Conservation (phyloP, 2,888 invertebrate species). For the Eremobia ochroleuca region DNA sequence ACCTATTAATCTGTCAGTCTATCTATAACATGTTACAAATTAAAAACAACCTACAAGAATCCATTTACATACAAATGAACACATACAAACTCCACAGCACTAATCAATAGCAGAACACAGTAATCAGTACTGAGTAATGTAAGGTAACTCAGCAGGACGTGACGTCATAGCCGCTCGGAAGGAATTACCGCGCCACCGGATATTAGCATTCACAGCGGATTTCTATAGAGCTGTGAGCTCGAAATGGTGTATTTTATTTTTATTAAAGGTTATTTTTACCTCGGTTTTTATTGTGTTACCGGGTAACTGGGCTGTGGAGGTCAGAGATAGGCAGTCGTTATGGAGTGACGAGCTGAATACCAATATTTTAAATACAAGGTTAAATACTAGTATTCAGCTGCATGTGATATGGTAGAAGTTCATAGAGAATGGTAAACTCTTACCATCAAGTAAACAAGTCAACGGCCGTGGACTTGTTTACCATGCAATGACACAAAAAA, state of each 20-base stretch:
- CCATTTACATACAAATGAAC: neutral
- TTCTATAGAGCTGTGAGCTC: conserved; percentile 19
- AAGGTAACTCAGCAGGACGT: conserved; percentile 35
- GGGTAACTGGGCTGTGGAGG: neutral
- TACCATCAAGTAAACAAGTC: too few relatives aligned
- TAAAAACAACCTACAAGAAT: neutral
- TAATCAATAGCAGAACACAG: conserved; percentile 35
- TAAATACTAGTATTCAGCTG: neutral
- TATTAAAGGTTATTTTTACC: neutral
- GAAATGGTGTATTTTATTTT: conserved; percentile 7
- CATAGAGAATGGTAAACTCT: neutral
- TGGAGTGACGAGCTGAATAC: neutral
- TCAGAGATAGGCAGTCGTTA: neutral
- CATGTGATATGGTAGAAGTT: neutral
- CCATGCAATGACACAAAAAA: too few relatives aligned
- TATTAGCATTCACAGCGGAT: conserved; percentile 42
- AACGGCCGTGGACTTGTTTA: too few relatives aligned
- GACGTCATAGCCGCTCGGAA: conserved; percentile 50
- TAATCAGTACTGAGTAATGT: conserved; percentile 22
- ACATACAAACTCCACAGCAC: neutral
- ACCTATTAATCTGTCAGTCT: too few relatives aligned
- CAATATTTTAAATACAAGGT: neutral
- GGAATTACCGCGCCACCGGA: conserved; percentile 59
- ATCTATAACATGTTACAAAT: too few relatives aligned
- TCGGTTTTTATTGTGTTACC: neutral